Percentiles rank a stretch among this genome's conserved stretches.
Conservation (phyloP, 2,113 vertebrate genomes). For the Pygathrix nemaeus region DNA sequence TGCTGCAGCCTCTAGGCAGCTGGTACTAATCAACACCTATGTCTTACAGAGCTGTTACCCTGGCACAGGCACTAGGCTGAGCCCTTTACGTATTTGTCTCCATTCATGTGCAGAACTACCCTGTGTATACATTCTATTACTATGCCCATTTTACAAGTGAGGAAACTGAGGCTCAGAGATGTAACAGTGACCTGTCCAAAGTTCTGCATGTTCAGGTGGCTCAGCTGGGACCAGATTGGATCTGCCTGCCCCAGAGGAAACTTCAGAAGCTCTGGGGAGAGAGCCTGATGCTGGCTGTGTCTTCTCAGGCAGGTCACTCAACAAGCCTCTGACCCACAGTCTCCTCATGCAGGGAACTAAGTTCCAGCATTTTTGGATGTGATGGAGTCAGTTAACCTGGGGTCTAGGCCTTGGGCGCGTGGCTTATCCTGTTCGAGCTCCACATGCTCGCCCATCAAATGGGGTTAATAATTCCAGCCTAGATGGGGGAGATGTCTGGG, state of each 20-base stretch:
- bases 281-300: fast-evolving
- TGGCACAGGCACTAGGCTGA: background rate
- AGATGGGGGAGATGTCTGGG: background rate
- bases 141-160: background rate
- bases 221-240: background rate
- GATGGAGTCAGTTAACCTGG: background rate
- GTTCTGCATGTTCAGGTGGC: background rate
- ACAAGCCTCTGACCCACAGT: background rate
- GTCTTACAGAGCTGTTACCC: background rate
- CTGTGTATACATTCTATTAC: fast-evolving
- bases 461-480: no score
- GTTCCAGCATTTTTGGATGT: no score
- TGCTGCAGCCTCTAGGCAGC: fast-evolving
- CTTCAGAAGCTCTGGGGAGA: background rate
- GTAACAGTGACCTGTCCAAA: background rate
- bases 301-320: background rate
- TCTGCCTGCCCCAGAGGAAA: background rate
- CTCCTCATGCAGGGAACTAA: background rate
- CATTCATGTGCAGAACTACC: background rate
- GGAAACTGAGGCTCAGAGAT: background rate
- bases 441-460: fast-evolving
- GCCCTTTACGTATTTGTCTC: fast-evolving
- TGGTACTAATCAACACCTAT: fast-evolving
- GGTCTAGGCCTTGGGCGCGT: background rate
- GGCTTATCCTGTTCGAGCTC: background rate